Evolutionary conservation across 2,888 invertebrate species (phyloP).

Genomic region (Amorpha juglandis): DNA sequence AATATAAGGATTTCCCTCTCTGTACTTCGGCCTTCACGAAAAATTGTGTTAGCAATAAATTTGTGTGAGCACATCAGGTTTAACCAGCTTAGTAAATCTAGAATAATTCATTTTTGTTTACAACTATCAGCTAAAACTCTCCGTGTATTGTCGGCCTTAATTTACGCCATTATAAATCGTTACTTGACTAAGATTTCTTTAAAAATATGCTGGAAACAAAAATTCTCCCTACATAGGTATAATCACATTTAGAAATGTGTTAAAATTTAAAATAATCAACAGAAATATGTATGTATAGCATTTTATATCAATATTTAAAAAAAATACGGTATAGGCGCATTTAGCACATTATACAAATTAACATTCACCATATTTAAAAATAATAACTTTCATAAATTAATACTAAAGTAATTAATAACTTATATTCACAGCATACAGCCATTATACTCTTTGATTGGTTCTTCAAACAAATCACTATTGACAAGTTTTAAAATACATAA

Average conservation of each 20-base stretch:
- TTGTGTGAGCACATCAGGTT: too few species aligned
- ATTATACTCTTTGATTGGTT: background rate
- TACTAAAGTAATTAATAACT: background rate
- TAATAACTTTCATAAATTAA: constrained; percentile 27
- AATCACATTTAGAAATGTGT: background rate
- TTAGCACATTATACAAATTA: constrained; percentile 1
- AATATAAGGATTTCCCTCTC: too few species aligned
- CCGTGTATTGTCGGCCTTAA: background rate
- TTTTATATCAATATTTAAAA: too few species aligned
- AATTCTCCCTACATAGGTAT: too few species aligned
- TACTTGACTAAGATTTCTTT: too few species aligned
- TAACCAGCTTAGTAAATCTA: background rate
- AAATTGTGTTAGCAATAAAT: too few species aligned
- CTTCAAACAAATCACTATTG: background rate
- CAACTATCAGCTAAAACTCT: background rate
- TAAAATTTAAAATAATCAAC: constrained; percentile 1
- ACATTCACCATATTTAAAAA: constrained; percentile 31
- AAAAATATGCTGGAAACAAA: too few species aligned
- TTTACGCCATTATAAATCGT: background rate
- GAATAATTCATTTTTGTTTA: background rate
- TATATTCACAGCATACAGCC: constrained; percentile 1
- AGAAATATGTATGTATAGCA: background rate
- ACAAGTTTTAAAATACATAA: background rate
- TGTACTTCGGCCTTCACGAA: too few species aligned
- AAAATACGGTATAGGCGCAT: background rate